phyloP scores from a whole-genome alignment of 2,888 invertebrate species.

The Callyntrura sp. region DNA sequence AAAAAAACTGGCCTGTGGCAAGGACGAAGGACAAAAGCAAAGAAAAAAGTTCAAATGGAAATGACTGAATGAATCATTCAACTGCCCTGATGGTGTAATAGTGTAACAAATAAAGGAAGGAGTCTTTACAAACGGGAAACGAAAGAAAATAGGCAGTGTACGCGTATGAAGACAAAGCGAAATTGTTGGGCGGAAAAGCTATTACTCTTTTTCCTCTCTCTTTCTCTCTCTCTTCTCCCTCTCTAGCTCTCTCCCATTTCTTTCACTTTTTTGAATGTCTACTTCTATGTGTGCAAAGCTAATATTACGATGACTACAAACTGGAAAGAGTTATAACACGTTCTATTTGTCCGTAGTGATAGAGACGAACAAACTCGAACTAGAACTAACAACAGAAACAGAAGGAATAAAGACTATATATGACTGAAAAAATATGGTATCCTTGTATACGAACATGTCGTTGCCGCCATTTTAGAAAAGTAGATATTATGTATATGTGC shows the following conservation, averaged over 20 bases:
- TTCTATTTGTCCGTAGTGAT: slow-evolving; percentile 42
- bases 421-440: too few species aligned
- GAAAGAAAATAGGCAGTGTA: slow-evolving; percentile 36
- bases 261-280: too few species aligned
- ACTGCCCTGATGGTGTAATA: background rate
- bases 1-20: slow-evolving; percentile 5
- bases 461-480: slow-evolving; percentile 10
- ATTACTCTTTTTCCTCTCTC: slow-evolving; percentile 48
- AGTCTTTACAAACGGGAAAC: slow-evolving; percentile 53
- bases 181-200: slow-evolving; percentile 69
- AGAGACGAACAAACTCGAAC: slow-evolving; percentile 47
- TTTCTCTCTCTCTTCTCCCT: too few species aligned
- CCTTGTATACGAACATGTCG: too few species aligned
- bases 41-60: slow-evolving; percentile 24
- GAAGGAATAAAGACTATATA: background rate
- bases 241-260: too few species aligned
- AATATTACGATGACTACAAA: background rate
- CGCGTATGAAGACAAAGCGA: slow-evolving; percentile 65
- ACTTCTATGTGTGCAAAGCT: background rate
- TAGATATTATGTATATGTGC: slow-evolving; percentile 1
- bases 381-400: slow-evolving; percentile 13
- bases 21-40: slow-evolving; percentile 10
- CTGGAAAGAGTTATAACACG: slow-evolving; percentile 45
- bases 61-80: slow-evolving; percentile 51
- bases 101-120: slow-evolving; percentile 35